These are phyloP conservation scores for Cheilosia urbana DNA, from an alignment of 2,888 invertebrate species.

Conservation along the genomic window DNA sequence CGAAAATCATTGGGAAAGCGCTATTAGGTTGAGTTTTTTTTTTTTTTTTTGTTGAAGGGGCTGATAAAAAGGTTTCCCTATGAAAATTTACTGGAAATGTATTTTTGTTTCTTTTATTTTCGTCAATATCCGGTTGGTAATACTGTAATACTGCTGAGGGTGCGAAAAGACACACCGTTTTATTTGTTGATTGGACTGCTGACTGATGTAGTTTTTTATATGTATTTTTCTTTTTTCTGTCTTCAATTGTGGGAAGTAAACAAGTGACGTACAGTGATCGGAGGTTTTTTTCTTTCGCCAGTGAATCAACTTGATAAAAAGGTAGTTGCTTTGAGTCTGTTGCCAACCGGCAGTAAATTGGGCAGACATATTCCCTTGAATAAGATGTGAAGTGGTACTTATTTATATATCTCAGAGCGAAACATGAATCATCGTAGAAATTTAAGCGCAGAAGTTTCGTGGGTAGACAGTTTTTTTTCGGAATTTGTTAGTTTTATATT, in stretches of 20 bases:
- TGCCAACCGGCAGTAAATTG: slow-evolving; percentile 16
- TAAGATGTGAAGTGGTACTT: not conserved
- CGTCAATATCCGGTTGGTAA: slow-evolving; percentile 61
- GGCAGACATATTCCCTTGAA: not conserved
- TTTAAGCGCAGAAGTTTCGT: not conserved
- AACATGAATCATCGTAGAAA: slow-evolving; percentile 14
- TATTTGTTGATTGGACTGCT: slow-evolving; percentile 70
- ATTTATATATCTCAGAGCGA: not conserved
- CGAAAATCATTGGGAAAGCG: slow-evolving; percentile 62
- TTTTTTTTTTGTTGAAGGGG: slow-evolving; percentile 33
- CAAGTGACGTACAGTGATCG: slow-evolving; percentile 41
- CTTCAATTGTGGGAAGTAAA: slow-evolving; percentile 34
- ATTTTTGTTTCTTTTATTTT: slow-evolving; percentile 45
- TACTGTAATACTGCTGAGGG: slow-evolving; percentile 58
- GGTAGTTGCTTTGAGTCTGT: slow-evolving; percentile 12
- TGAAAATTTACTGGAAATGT: slow-evolving; percentile 52
- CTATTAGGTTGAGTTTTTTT: slow-evolving; percentile 47
- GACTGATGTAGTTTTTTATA: slow-evolving; percentile 33
- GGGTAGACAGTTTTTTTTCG: not conserved
- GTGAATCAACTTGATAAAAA: slow-evolving; percentile 21
- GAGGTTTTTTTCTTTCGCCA: slow-evolving; percentile 25
- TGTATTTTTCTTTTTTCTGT: not conserved
- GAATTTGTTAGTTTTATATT: not conserved
- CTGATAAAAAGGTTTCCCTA: slow-evolving; percentile 52
- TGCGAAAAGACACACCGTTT: slow-evolving; percentile 60